Conservation (phyloP, 1,140 invertebrate species). For the Aphis craccivora region DNA sequence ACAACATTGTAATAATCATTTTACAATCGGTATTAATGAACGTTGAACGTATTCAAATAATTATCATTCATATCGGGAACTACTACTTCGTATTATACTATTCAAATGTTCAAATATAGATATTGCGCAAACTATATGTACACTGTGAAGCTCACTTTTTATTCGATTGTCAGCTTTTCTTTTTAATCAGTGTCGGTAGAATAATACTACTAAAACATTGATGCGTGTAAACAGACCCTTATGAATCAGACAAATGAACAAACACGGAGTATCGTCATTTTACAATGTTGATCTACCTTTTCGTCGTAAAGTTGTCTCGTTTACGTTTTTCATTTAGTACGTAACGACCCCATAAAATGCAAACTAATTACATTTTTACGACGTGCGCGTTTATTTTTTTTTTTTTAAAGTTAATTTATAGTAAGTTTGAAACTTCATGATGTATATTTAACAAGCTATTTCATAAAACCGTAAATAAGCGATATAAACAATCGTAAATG, state of each 20-base stretch:
- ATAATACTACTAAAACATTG: conserved; percentile 11
- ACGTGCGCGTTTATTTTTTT: not conserved
- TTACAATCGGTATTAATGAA: not conserved
- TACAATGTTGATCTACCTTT: conserved; percentile 1
- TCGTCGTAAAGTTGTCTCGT: not conserved
- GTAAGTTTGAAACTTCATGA: not conserved
- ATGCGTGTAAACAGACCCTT: not conserved
- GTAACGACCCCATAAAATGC: conserved; percentile 7
- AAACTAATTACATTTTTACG: conserved; percentile 35
- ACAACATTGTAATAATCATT: not conserved
- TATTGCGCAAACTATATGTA: not conserved
- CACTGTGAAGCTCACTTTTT: not conserved
- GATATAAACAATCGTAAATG: conserved; percentile 9
- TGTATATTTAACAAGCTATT: conserved; percentile 33
- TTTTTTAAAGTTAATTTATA: not conserved
- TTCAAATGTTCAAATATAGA: not conserved
- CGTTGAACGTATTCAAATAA: not conserved
- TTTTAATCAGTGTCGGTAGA: not conserved
- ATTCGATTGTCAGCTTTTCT: not conserved
- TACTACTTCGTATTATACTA: not conserved
- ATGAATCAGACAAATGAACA: not conserved
- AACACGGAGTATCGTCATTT: conserved; percentile 12
- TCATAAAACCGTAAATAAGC: not conserved
- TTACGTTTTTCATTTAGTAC: conserved; percentile 11
- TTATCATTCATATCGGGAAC: too few relatives aligned